phyloP scores from a whole-genome alignment of 1,140 invertebrate genomes.

The Agraylea sexmaculata region DNA sequence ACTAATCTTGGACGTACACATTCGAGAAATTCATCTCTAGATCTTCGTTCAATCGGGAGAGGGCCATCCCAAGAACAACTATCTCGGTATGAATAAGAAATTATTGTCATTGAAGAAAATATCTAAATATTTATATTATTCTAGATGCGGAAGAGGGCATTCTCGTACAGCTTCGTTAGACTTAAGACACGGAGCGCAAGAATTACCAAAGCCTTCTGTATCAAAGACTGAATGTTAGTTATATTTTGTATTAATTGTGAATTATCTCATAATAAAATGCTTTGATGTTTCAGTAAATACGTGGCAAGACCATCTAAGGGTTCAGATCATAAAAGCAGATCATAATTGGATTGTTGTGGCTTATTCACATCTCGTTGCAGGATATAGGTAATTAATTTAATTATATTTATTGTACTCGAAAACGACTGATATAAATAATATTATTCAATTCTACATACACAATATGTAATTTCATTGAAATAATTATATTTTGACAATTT shows the following conservation, averaged over 20 bases:
- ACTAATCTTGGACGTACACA: constrained; percentile 39
- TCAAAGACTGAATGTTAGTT: constrained; percentile 26
- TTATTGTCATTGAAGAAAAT: neutral
- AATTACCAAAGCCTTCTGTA: constrained; percentile 22
- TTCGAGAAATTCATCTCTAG: constrained; percentile 68
- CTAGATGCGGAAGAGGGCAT: constrained; percentile 46
- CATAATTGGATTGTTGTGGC: constrained; percentile 97
- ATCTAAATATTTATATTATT: constrained; percentile 26
- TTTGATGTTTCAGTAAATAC: constrained; percentile 28
- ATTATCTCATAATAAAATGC: neutral
- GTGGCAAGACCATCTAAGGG: constrained; percentile 75
- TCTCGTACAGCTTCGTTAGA: constrained; percentile 75
- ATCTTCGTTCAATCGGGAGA: constrained; percentile 50
- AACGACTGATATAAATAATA: neutral
- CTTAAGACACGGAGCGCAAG: constrained; percentile 53
- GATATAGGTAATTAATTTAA: constrained; percentile 63
- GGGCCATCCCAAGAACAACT: constrained; percentile 39
- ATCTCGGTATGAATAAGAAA: constrained; percentile 24
- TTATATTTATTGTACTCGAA: constrained; percentile 1
- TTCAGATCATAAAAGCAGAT: constrained; percentile 92
- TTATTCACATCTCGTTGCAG: constrained; percentile 90
- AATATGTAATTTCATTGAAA: neutral
- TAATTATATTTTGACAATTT: constrained; percentile 3
- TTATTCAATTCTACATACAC: neutral
- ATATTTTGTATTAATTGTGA: neutral